phyloP scores from a whole-genome alignment of 2,113 vertebrate genomes.

The Chionis minor region DNA sequence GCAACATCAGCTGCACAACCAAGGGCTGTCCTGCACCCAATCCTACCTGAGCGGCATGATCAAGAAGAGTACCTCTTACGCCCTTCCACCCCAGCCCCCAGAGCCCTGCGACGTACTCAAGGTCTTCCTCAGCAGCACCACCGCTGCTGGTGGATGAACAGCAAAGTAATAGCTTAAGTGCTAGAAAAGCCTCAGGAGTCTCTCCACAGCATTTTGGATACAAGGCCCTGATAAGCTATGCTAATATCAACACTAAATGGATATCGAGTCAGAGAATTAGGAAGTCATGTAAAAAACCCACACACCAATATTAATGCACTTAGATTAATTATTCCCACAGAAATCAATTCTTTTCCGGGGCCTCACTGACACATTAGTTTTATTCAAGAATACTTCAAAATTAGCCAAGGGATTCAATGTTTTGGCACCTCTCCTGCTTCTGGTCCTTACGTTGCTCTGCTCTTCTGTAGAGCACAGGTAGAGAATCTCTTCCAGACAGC shows the following conservation, averaged over 20 bases:
- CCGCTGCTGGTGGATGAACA: neutral
- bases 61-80: neutral
- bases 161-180: neutral
- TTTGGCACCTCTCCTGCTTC: neutral
- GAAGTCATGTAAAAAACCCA: neutral
- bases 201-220: neutral
- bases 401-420: neutral
- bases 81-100: neutral
- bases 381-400: slow-evolving; percentile 2
- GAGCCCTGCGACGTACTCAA: neutral
- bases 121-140: neutral
- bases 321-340: slow-evolving; percentile 31
- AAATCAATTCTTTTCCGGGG: neutral
- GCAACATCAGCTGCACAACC: neutral
- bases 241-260: neutral
- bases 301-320: neutral
- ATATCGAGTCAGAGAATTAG: neutral
- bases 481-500: neutral
- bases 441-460: neutral
- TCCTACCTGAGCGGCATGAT: neutral
- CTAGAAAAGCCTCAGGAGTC: neutral
- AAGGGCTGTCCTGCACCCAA: neutral
- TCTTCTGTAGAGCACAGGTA: neutral
- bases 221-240: neutral
- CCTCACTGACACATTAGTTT: neutral